Evolutionary conservation across 1,140 invertebrate species (phyloP), one percentile per base, ranked within the genome.

Genomic region (Macrobrachium nipponense): DNA sequence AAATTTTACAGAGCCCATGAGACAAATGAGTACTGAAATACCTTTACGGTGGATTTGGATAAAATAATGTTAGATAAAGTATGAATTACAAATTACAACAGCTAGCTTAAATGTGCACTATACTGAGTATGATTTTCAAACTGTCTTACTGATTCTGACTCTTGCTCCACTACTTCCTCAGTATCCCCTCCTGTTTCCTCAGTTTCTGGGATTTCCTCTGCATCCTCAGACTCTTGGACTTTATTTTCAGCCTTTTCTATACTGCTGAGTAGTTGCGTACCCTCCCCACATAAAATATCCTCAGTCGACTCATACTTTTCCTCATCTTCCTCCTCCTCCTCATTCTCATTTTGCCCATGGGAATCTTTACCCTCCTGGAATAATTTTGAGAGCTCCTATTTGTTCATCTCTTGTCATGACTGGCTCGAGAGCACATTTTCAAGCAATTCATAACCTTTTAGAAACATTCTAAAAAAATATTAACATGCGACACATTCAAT

Each of bases 301-400:
- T 87, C 85, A 15, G 85, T 87, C n/a, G 85, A 87, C 79, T 87
- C 85, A 82, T 68, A 87, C 79, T 81, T 80, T 75, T 87, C 85
- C 72, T 82, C 80, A 68, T 87, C 85, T 61, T 80, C 84, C 84
- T 80, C 78, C 51, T 86, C 77, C 58, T 79, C 76, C 51, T 86
- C 83, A 76, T 81, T 76, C 70, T 81, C 73, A 72, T 76, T 66
- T 44, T 76, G 18, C 61, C 73, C 85, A 75, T 64, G 59, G 23
- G 59, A 70, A 73, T 87, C 85, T 70, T 86, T 77, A 80, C 23
- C 83, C 79, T 86, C 83, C 83, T 86, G 83, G 72, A 86, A 86
- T 66, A 73, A 73, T 86, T 85, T 86, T 64, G 77, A 86, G 80
- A 81, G 75, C 51, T 51, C 51, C 51, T 51, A 51, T 51, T 51